A percentile compares a stretch with the other conserved stretches of the same genome.
phyloP scores from a whole-genome alignment of 2,888 invertebrate species.

The Callimorpha dominula region DNA sequence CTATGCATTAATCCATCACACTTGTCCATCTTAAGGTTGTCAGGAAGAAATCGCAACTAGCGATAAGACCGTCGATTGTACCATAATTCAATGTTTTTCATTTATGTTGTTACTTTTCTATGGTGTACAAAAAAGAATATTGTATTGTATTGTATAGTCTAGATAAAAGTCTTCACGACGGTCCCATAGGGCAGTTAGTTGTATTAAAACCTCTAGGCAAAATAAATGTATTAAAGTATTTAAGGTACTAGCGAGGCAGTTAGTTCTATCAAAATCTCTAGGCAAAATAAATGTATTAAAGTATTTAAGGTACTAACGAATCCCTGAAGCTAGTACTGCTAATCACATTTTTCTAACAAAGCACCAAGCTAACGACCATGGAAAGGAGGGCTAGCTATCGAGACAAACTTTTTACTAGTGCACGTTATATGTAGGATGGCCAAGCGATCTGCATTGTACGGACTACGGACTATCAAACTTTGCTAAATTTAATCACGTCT shows the following conservation, averaged over 20 bases:
- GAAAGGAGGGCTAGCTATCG: slow-evolving; percentile 39
- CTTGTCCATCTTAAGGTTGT: too few relatives aligned
- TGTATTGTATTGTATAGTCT: too few relatives aligned
- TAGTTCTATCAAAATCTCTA: neutral
- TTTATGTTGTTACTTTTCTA: too few relatives aligned
- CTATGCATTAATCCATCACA: too few relatives aligned
- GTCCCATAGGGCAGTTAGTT: neutral
- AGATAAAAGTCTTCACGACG: neutral
- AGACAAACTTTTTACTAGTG: slow-evolving; percentile 49
- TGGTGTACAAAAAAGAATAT: too few relatives aligned
- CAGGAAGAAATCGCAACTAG: too few relatives aligned
- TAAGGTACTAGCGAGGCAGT: slow-evolving; percentile 21
- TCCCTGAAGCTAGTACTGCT: slow-evolving; percentile 26
- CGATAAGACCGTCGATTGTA: too few relatives aligned
- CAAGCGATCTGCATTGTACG: slow-evolving; percentile 13
- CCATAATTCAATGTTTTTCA: too few relatives aligned
- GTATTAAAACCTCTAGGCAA: neutral
- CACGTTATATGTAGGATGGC: slow-evolving; percentile 37
- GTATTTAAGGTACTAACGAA: slow-evolving; percentile 22
- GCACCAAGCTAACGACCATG: slow-evolving; percentile 43
- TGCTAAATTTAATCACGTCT: neutral
- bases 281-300: neutral
- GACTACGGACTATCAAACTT: neutral
- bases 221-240: neutral
- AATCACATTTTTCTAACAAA: slow-evolving; percentile 48